Evolutionary conservation across 2,888 invertebrate species (phyloP), one percentile per base, ranked within the genome.

Genomic region (Capitulum mitella): DNA sequence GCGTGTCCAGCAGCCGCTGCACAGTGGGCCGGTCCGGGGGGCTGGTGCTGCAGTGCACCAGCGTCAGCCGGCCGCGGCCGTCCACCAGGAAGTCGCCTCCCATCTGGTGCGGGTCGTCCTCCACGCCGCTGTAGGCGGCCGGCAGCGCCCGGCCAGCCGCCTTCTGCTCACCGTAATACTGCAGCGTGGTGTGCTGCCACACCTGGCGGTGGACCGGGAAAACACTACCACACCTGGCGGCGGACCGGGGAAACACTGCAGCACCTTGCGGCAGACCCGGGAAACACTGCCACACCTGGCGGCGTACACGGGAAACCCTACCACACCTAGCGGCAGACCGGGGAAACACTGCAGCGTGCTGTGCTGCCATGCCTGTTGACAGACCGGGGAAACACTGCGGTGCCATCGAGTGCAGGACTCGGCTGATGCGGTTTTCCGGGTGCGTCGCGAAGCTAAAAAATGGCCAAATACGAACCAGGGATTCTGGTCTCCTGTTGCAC

Each of bases 101-200:
- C 82, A 83, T 81, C 80, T 83, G 84, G 54, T 83, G 82, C 3
- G 80, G 80, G 78, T 84, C 84, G 79, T 83, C 83, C 40, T 81
- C 40, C 16, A 82, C 58, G 61, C 82, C 82, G 32, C 79, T 51
- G 32, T 81, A 81, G 0, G 81, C 81, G 12, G 80, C n/a, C 12
- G 83, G 81, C 14, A 82, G 79, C 19, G 70, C 48, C 19, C 58
- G 76, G 5, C 79, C 80, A 43, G 64, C 58, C 40, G 82, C 79
- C n/a, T 81, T 78, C 75, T 81, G 54, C 46, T 80, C 80, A 5
- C 81, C 82, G 77, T 82, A 83, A 40, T 79, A 82, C 14, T 79
- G 77, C 43, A 83, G 77, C 0, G 82, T 79, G 10, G 78, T 29
- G 8, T 79, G 77, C 46, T 80, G 78, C 82, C 83, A 84, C 1